Evolutionary conservation across 37 sponge, comb jelly and placozoan genomes (phyloP).

Genomic region (Theonella swinhoei): DNA sequence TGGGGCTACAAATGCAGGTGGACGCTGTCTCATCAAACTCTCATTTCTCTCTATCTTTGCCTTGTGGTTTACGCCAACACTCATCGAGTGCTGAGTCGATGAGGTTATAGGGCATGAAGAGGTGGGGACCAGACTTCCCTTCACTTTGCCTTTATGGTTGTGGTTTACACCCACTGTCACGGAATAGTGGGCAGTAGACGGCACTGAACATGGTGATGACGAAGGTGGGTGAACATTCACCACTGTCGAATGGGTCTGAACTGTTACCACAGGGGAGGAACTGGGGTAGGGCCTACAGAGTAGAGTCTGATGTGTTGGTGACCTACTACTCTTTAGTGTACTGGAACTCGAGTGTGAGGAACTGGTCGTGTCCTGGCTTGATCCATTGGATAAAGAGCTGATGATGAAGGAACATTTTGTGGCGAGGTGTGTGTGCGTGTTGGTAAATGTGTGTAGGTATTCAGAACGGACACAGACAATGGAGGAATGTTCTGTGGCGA

Average conservation of each 20-base stretch:
- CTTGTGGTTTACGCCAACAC: background rate
- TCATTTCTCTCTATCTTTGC: background rate
- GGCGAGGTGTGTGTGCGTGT: background rate
- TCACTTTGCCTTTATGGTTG: too few relatives aligned
- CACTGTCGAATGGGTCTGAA: background rate
- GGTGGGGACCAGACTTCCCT: too few relatives aligned
- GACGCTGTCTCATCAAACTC: constrained; percentile 10
- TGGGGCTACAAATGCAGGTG: background rate
- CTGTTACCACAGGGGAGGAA: background rate
- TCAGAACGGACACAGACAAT: background rate
- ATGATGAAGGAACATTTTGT: too few relatives aligned
- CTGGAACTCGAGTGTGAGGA: background rate
- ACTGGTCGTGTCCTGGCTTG: background rate
- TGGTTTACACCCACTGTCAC: too few relatives aligned
- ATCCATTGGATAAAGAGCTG: too few relatives aligned
- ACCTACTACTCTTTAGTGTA: background rate
- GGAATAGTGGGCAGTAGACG: too few relatives aligned
- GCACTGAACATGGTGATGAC: too few relatives aligned
- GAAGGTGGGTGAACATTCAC: background rate
- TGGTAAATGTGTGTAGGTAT: background rate
- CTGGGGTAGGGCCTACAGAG: too few relatives aligned
- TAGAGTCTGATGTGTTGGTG: background rate
- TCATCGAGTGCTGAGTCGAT: background rate
- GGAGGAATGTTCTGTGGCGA: background rate
- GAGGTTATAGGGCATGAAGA: background rate